Base-by-base conservation (phyloP, 2,797 vertebrate genomes). In the Chrosomus eos region DNA sequence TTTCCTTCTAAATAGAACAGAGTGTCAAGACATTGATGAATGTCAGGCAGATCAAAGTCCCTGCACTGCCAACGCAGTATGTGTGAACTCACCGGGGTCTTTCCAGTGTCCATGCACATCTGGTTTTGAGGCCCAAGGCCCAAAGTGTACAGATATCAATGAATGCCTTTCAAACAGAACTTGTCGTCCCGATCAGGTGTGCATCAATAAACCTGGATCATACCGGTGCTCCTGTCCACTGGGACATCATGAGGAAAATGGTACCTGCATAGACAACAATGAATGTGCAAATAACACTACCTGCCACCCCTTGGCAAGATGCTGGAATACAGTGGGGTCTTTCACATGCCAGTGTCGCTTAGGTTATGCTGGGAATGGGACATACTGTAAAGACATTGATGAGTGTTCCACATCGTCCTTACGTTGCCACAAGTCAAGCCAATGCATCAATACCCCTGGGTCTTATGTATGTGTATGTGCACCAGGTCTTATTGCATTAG, bases 141-240 rank as follows among this genome's bases (percentile, higher is more conserved):
- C 51, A 4, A 89, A 78, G 53, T 97, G 96, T 80, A 88, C 81
- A 10, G 96, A 96, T 79, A 85, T 95, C 1, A 85, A 97, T 1
- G 96, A 96, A 89, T 97, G 96, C 86, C 84, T 86, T 18, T 55
- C 77, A 14, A 89, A 89, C 82, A 85, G 55, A 82, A 86, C 88
- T 7, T 97, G 96, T 85, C 94, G 93, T 26, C 77, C 77, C 19
- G 95, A 96, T 88, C 95, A 96, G 88, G 90, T 93, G 72, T 97
- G 96, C 87, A 87, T 84, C 28, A 96, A 96, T 91, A 75, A 91
- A n/a, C 93, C 88, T 0, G 96, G 95, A 68, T 79, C 88, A 0
- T 93, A 94, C 86, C 73, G 81, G 19, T 97, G 96, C 90, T 91
- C 91, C 60, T 97, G 96, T 87, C 90, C 62, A 1, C 8, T 7